Evolutionary conservation across 2,888 invertebrate genomes (phyloP), one percentile per base, ranked within the genome.

Genomic region (Stictocephala bisonia): DNA sequence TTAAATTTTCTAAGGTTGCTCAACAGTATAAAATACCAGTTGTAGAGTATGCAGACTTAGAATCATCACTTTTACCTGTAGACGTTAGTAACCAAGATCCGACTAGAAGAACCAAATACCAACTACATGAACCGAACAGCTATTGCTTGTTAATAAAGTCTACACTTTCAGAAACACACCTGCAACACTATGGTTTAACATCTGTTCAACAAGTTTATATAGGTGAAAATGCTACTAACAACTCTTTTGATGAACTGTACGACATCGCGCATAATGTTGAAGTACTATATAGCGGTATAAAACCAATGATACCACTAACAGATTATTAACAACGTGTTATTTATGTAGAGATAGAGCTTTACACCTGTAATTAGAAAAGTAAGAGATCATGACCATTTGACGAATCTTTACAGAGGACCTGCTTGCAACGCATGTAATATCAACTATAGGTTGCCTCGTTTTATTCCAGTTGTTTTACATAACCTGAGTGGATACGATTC

Each of bases 331-430:
- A 13, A 51, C 27, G 9, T 68, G 68, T 13, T 68, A 68, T 20
- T 3, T 68, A 13, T 50, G 50, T 68, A 26, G 50, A n/a, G 29
- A 68, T 6, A 1, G n/a, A n/a, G 2, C 13, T 68, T 68, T 51
- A 68, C 68, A 29, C 4, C 1, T 13, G 11, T 18, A 4, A 48
- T 50, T 15, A 1, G 9, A 15, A 50, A 68, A 31, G 51, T 51
- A 1, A 26, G 68, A 4, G 68, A 68, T 31, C 68, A 68, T 51
- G 68, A 50, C 24, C 68, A 68, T 18, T 22, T 68, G 2, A 68
- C 51, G 9, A 51, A 51, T 13, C 6, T 15, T 3, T 68, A 51
- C 15, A 68, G 50, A 51, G 68, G 68, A 6, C 29, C 68, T 29
- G 51, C 51, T 3, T 68, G 50, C 20, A 68, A 68, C 15, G 1